These are phyloP conservation scores for Drosophila cyrtoloma DNA, from an alignment of 2,888 invertebrate species.

Conservation along the genomic window DNA sequence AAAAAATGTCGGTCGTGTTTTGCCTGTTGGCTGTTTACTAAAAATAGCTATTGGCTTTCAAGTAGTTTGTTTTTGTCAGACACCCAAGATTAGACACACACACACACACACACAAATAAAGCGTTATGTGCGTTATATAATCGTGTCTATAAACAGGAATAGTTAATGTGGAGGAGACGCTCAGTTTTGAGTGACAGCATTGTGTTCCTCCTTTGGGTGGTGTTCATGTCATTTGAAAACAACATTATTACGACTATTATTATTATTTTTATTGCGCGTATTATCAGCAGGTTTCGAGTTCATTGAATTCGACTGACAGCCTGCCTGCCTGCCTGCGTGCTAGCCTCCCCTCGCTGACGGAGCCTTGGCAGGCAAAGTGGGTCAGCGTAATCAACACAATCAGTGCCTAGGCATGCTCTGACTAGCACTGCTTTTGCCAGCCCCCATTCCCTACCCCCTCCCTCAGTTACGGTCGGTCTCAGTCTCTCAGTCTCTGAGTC, in stretches of 20 bases:
- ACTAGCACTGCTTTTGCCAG: constrained; percentile 10
- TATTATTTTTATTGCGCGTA: constrained; percentile 61
- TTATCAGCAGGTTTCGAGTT: constrained; percentile 80
- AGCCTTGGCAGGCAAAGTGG: constrained; percentile 74
- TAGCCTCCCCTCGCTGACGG: constrained; percentile 22
- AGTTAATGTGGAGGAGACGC: constrained; percentile 14
- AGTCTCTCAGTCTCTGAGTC: not conserved
- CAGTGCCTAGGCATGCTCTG: constrained; percentile 72
- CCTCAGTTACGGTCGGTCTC: not conserved
- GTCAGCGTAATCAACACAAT: constrained; percentile 78
- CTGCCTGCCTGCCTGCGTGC: not conserved
- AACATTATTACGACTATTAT: constrained; percentile 72
- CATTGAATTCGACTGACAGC: constrained; percentile 69
- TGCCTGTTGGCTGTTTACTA: constrained; percentile 24
- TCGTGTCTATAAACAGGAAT: constrained; percentile 12
- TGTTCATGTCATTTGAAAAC: constrained; percentile 45
- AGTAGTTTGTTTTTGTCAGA: constrained; percentile 63
- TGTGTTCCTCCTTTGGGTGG: constrained; percentile 29
- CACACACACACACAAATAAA: not conserved
- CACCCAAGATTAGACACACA: constrained; percentile 7
- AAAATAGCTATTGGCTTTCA: constrained; percentile 57
- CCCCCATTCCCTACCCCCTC: not conserved
- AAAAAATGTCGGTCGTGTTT: constrained; percentile 35
- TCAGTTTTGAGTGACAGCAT: constrained; percentile 47
- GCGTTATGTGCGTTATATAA: constrained; percentile 3